Base-by-base conservation (phyloP, 1,140 invertebrate species). In the Pinna nobilis region DNA sequence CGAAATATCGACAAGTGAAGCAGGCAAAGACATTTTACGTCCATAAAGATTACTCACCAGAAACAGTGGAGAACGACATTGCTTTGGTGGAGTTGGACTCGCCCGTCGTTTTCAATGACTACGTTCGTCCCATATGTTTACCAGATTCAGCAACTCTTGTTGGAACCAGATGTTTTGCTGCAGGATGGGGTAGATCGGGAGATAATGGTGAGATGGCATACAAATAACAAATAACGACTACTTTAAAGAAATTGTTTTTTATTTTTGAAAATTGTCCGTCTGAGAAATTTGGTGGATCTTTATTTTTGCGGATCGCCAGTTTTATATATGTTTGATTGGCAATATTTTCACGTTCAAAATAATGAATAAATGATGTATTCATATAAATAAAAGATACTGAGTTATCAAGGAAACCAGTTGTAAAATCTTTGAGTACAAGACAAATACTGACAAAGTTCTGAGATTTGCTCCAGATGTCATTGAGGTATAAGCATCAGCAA, bases 51-150 rank as follows among this genome's bases (percentile, higher is more conserved):
- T 84, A 74, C 67, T 68, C 69, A 39, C 30, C 59, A 11, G 41
- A 39, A 18, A 97, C 94, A 0, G 95, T 97, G n/a, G 94, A 97
- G 83, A 96, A 96, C 84, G 96, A 98, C 86, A 93, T 98, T 20
- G 96, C 96, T 2, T 88, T 98, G 53, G 89, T 98, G 28, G 97
- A 97, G 85, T 91, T 98, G 6, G 94, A 96, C 76, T 94, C 94
- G 0, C 95, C 97, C 1, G 95, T 95, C 0, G 94, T 96, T 86
- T 91, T 98, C 2, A 94, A 94, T 74, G 95, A 97, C 87, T 96
- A 95, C 53, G 94, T 96, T 30, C 94, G 95, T 76, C 83, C 95
- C 23, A 94, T 97, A 9, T 96, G 97, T 87, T 67, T 84, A 3
- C 81, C 83, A n/a, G 41, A 78, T 9, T 35, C 30, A 9, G 25